Evolutionary conservation across 1,140 invertebrate genomes (phyloP), one percentile per base, ranked within the genome.

Genomic region (Zelostemma sp.): DNA sequence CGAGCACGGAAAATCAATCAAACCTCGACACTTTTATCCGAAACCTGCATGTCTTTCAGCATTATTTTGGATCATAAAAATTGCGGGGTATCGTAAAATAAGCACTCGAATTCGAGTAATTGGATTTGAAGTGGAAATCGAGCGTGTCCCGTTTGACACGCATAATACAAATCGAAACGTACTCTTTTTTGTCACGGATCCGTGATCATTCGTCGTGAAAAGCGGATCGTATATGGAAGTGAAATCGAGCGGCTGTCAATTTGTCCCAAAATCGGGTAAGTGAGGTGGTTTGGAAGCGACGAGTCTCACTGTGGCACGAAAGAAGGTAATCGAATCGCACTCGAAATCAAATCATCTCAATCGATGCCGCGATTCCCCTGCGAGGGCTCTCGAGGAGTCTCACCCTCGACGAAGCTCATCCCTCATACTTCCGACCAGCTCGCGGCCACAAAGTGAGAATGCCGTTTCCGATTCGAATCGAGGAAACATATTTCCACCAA

Each of bases 181-280:
- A 15, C 28, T 46, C 16, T 48, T 62, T 63, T 63, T 55, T 46
- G 49, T 59, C 14, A 18, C 6, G 12, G 18, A 49, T 15, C 21
- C 46, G 21, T 31, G 46, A 49, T 49, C 53, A 41, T 48, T 43
- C 41, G 12, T 41, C 6, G 18, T 69, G 66, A 63, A 63, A 69
- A 38, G 35, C 35, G 35, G 35, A 4, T 47, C 41, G 12, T 41
- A 40, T 43, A 59, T 46, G 21, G 45, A 49, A 64, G 60, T 60
- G 66, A 69, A 69, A 63, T 69, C 60, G 66, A 69, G 66, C 66
- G 60, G 41, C 60, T 69, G 60, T 69, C 66, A 63, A 69, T 69
- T 60, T 56, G 60, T 69, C 53, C 50, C 66, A 8, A 64, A 69
- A 69, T 63, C 60, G 60, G 67, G 47, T 28, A 50, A 61, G 59